Percentiles rank a stretch among this genome's conserved stretches.
These are phyloP conservation scores for Rhinoptilus africanus DNA, from an alignment of 2,113 vertebrate species.

Conservation along the genomic window DNA sequence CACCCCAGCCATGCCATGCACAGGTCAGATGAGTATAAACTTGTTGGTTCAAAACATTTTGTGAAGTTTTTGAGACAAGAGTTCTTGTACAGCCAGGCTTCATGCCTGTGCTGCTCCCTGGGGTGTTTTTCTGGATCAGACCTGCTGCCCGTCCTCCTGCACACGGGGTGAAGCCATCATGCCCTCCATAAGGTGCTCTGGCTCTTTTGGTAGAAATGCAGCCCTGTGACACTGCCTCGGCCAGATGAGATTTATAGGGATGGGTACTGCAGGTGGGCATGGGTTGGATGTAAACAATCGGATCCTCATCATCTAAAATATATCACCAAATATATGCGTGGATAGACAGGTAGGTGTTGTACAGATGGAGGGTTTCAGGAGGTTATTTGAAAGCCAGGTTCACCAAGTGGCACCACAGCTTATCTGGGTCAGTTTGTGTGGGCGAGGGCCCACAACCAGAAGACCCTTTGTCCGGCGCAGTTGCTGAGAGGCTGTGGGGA, in stretches of 20 bases:
- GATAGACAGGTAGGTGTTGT: background rate
- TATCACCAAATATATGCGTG: accelerated
- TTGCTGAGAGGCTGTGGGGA: background rate
- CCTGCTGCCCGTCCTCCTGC: background rate
- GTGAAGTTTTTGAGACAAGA: background rate
- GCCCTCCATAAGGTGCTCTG: background rate
- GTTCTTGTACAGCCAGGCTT: background rate
- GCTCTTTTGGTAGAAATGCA: background rate
- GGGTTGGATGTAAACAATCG: background rate
- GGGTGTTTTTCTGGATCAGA: background rate
- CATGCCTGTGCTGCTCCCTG: background rate
- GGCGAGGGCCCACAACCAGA: background rate
- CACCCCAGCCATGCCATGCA: background rate
- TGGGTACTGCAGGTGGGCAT: background rate
- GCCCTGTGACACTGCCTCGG: accelerated
- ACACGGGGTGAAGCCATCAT: accelerated
- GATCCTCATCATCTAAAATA: background rate
- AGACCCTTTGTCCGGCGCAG: background rate
- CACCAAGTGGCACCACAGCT: background rate
- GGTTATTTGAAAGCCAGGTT: background rate
- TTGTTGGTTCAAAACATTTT: background rate
- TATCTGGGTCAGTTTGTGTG: background rate
- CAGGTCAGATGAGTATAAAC: background rate
- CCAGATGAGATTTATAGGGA: background rate
- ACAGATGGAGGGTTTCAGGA: background rate